Evolutionary conservation across 1,140 invertebrate species (phyloP).

Genomic region (Tetramorium parvispinum): DNA sequence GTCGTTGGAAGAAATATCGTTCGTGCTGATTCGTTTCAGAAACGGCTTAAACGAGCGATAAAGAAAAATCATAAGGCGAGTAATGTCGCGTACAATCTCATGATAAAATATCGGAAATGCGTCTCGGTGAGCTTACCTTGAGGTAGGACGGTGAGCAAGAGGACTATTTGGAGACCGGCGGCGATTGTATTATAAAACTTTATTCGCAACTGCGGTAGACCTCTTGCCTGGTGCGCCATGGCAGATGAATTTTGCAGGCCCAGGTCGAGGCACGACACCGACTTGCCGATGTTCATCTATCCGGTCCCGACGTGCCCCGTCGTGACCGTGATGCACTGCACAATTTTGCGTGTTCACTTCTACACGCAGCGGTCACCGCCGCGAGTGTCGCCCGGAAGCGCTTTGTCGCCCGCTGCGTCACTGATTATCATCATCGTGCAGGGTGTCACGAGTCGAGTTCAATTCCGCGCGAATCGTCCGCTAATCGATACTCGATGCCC

Average conservation of each 20-base stretch:
- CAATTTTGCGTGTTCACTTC: constrained; percentile 62
- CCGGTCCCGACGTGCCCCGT: constrained; percentile 34
- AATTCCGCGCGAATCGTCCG: constrained; percentile 59
- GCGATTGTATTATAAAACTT: constrained; percentile 74
- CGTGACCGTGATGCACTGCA: constrained; percentile 52
- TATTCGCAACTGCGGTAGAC: constrained; percentile 67
- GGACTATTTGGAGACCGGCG: constrained; percentile 74
- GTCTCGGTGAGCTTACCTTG: constrained; percentile 76
- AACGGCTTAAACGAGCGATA: constrained; percentile 20
- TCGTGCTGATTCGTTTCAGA: constrained; percentile 15
- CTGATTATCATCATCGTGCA: constrained; percentile 61
- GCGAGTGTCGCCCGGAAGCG: constrained; percentile 60
- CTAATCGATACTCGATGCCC: constrained; percentile 68
- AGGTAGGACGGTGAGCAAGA: constrained; percentile 80
- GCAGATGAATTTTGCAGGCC: constrained; percentile 67
- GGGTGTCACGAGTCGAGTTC: constrained; percentile 29
- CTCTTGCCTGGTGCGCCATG: constrained; percentile 71
- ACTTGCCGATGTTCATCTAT: constrained; percentile 59
- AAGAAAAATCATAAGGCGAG: constrained; percentile 41
- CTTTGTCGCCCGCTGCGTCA: constrained; percentile 50
- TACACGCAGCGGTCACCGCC: constrained; percentile 61
- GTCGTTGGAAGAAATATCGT: constrained; percentile 28
- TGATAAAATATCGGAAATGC: constrained; percentile 39
- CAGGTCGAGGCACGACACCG: constrained; percentile 52
- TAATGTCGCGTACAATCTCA: constrained; percentile 36